Evolutionary conservation across 2,888 invertebrate species (phyloP), one percentile per base, ranked within the genome.

Genomic region (Alsophila aescularia): DNA sequence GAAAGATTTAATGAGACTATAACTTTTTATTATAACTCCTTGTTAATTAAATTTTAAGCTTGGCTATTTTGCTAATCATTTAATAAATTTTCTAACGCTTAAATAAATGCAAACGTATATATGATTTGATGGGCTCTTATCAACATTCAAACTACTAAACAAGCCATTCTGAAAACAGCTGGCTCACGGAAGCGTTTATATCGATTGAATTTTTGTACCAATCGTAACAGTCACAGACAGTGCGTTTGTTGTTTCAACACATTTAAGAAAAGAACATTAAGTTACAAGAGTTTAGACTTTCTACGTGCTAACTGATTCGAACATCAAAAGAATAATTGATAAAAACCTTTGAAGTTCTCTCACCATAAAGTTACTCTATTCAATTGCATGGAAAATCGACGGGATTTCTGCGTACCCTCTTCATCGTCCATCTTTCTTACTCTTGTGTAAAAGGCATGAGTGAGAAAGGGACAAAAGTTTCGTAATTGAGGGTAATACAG

Each of bases 301-400:
- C 5, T 24, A 29, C 14, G 21, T 18, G 0, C 13, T 10, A 35
- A 34, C 16, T 36, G 64, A 67, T 64, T 60, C 55, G 64, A 53
- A 65, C 56, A 61, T 66, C 62, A 49, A 59, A 35, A 43, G 47
- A 45, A 52, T 42, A 44, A 32, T 48, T 40, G 74, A 80, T 81
- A 81, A 84, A 80, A 81, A 76, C 75, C 79, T 73, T 72, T 81
- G 75, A 81, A 80, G 74, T 84, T 83, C 77, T 82, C 87, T 87
- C 84, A 78, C 83, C 81, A 80, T 87, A 81, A 84, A 84, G 77
- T 82, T 80, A 83, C 81, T 80, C n/a, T 82, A 89, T 88, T 90
- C 88, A 89, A 89, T 89, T 85, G 88, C 83, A 82, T 82, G 85
- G 88, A 90, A 90, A 89, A 88, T 89, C 86, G 79, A 69, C 73